Percentiles rank a stretch among this genome's conserved stretches.
phyloP scores from a whole-genome alignment of 1,140 invertebrate genomes.

The Idris sp. region DNA sequence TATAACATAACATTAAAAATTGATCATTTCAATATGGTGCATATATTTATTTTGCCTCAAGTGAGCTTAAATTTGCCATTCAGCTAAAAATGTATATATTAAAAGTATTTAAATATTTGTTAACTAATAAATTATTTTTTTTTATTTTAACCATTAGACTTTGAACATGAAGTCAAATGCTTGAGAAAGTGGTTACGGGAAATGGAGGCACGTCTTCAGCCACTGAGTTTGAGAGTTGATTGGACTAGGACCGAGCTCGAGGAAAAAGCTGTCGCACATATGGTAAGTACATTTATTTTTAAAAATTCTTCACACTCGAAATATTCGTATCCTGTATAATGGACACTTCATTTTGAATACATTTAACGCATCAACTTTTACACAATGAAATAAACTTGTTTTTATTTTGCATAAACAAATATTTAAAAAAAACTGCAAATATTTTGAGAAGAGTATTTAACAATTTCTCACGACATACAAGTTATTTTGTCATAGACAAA shows the following conservation, averaged over 20 bases:
- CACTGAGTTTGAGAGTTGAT: constrained; percentile 81
- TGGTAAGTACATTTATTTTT: constrained; percentile 81
- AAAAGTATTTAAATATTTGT: background rate
- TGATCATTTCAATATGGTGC: constrained; percentile 2
- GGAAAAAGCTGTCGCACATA: constrained; percentile 83
- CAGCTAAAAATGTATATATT: background rate
- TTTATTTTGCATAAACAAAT: constrained; percentile 7
- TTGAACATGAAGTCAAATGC: constrained; percentile 85
- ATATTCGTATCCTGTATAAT: no score
- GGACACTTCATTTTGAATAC: constrained; percentile 10
- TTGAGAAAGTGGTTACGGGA: constrained; percentile 81
- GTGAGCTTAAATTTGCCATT: background rate
- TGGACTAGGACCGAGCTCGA: constrained; percentile 83
- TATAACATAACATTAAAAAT: no score
- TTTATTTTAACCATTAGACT: constrained; percentile 79
- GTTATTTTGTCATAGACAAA: constrained; percentile 12
- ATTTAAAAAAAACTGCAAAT: constrained; percentile 1
- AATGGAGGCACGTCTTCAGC: constrained; percentile 83
- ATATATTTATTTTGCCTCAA: background rate
- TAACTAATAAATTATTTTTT: constrained; percentile 1
- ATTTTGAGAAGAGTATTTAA: constrained; percentile 2
- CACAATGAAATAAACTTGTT: no score
- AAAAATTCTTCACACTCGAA: no score
- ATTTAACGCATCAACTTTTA: constrained; percentile 6
- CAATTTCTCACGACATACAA: constrained; percentile 2